Evolutionary conservation across 1,140 invertebrate genomes (phyloP).

Genomic region (Leguminivora glycinivorella): DNA sequence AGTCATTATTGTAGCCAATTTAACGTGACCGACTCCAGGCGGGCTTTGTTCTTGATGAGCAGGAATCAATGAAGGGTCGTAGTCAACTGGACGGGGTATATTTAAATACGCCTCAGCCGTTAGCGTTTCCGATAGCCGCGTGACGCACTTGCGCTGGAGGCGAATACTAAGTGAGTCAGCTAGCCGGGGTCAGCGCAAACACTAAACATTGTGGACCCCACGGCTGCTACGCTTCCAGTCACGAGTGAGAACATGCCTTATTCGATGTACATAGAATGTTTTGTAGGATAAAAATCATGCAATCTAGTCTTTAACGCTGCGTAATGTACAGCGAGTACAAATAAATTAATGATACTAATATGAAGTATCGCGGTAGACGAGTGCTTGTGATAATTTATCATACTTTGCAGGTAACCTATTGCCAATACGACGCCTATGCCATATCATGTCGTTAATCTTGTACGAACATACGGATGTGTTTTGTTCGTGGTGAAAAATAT

Average conservation of each 20-base stretch:
- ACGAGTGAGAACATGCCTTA: constrained; percentile 16
- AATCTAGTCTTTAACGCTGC: background rate
- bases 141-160: constrained; percentile 58
- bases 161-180: constrained; percentile 67
- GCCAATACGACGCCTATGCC: constrained; percentile 16
- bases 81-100: constrained; percentile 47
- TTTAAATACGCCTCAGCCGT: constrained; percentile 66
- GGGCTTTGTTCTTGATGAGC: constrained; percentile 21
- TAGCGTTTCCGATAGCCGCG: constrained; percentile 72
- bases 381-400: background rate
- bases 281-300: constrained; percentile 15
- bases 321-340: background rate
- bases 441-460: constrained; percentile 20
- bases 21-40: constrained; percentile 24
- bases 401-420: constrained; percentile 22
- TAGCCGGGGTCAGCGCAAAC: constrained; percentile 10
- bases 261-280: constrained; percentile 28
- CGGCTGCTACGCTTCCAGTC: background rate
- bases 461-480: background rate
- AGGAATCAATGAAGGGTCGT: constrained; percentile 41
- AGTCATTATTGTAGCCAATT: constrained; percentile 38
- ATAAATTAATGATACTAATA: background rate
- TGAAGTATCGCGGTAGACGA: background rate
- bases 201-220: constrained; percentile 21
- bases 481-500: constrained; percentile 8